Conservation (phyloP, 2,113 vertebrate species). For the Sclerurus mexicanus region DNA sequence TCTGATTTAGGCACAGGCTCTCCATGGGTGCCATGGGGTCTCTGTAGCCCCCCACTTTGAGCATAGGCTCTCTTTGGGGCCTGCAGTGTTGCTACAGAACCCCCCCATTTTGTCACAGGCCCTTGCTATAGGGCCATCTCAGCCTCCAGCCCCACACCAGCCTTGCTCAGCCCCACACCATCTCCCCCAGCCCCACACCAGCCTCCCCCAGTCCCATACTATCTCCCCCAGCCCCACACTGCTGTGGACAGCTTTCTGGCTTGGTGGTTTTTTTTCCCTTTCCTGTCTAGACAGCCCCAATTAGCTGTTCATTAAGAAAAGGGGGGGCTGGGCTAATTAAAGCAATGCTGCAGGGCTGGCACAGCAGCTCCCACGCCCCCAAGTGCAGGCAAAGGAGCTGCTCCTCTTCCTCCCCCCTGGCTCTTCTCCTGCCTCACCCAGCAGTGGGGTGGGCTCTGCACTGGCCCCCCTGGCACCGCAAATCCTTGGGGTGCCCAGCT, state of each 20-base stretch:
- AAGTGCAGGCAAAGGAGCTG: background rate
- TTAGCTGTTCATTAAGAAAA: constrained; percentile 71
- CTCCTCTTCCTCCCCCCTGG: background rate
- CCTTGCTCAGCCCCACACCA: background rate
- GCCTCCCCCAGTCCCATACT: background rate
- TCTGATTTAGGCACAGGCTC: background rate
- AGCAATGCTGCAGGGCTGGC: constrained; percentile 6
- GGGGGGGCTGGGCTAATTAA: constrained; percentile 57
- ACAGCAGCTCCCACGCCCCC: background rate
- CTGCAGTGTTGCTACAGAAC: background rate
- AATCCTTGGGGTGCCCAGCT: background rate
- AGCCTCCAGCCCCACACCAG: background rate
- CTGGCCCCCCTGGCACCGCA: background rate
- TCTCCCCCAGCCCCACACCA: background rate
- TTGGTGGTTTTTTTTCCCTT: constrained; percentile 25
- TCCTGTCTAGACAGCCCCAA: constrained; percentile 76
- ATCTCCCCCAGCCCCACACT: background rate
- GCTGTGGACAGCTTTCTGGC: background rate
- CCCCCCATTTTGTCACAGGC: fast-evolving
- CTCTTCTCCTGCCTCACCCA: background rate
- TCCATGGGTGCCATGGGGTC: background rate
- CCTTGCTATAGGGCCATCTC: background rate
- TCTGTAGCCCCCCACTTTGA: background rate
- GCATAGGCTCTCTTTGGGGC: too few species aligned
- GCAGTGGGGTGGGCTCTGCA: fast-evolving